phyloP scores from a whole-genome alignment of 2,113 vertebrate species.

The Lycaon pictus region DNA sequence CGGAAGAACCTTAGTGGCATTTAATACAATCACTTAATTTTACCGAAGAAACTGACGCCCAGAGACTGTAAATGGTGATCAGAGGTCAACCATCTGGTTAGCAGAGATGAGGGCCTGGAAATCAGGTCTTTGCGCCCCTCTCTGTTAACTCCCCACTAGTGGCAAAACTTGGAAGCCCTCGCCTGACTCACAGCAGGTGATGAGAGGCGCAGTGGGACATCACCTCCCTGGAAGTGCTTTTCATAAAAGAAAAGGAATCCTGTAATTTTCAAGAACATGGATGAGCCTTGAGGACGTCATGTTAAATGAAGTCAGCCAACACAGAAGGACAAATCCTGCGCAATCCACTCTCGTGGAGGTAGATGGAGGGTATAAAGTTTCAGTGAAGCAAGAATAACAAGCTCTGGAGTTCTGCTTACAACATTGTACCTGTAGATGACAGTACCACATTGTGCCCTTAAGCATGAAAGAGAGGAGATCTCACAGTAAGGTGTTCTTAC shows the following conservation, averaged over 20 bases:
- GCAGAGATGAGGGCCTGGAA: background rate
- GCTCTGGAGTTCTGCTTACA: background rate
- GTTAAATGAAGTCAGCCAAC: background rate
- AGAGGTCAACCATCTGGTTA: conserved; percentile 59
- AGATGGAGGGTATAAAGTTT: background rate
- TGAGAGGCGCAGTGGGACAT: background rate
- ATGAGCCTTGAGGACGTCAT: background rate
- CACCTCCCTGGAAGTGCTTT: background rate
- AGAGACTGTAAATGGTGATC: conserved; percentile 31
- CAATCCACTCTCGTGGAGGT: background rate
- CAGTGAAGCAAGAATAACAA: background rate
- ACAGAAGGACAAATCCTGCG: background rate
- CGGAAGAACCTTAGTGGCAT: background rate
- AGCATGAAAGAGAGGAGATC: background rate
- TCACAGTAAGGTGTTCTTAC: background rate
- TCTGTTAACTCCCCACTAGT: background rate
- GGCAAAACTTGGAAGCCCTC: background rate
- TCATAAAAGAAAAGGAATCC: background rate
- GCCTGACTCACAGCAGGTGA: background rate
- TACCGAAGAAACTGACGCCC: conserved; percentile 30
- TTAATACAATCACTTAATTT: conserved; percentile 47
- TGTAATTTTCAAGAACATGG: background rate
- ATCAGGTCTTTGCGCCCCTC: background rate
- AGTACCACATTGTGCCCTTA: background rate
- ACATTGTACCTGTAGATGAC: background rate